Evolutionary conservation across 2,888 invertebrate species (phyloP).

Genomic region (Allacma fusca): DNA sequence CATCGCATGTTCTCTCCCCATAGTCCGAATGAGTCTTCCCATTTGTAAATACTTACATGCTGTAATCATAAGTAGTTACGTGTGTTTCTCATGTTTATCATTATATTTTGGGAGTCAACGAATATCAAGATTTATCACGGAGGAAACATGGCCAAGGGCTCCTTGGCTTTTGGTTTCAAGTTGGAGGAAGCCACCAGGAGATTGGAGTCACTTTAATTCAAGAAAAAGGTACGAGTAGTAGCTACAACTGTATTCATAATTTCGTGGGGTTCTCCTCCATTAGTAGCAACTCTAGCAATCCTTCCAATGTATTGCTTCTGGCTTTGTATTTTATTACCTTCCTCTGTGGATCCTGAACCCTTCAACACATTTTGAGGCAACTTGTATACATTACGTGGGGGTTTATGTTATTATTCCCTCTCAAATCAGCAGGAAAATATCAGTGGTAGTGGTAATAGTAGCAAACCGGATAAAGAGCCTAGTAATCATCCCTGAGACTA

Average conservation of each 20-base stretch:
- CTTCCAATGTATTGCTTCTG: slow-evolving; percentile 11
- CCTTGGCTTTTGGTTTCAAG: neutral
- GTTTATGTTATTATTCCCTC: neutral
- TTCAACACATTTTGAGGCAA: slow-evolving; percentile 4
- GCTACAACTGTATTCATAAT: neutral
- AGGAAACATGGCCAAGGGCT: slow-evolving; percentile 30
- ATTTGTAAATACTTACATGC: slow-evolving; percentile 15
- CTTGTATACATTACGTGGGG: neutral
- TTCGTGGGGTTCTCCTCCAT: slow-evolving; percentile 5
- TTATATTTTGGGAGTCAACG: neutral
- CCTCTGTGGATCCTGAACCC: neutral
- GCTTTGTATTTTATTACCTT: slow-evolving; percentile 8
- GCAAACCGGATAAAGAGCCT: too few relatives aligned
- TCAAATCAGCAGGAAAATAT: too few relatives aligned
- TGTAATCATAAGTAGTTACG: slow-evolving; percentile 38
- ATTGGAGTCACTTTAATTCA: slow-evolving; percentile 17
- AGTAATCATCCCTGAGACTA: too few relatives aligned
- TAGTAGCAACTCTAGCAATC: neutral
- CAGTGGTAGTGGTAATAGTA: too few relatives aligned
- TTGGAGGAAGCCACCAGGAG: slow-evolving; percentile 11
- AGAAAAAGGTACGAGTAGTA: neutral
- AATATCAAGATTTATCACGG: slow-evolving; percentile 24
- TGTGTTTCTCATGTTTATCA: slow-evolving; percentile 27
- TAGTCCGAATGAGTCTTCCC: neutral
- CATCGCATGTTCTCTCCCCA: slow-evolving; percentile 4